Conservation (phyloP, 2,888 invertebrate genomes). For the Rhodophaea formosa region DNA sequence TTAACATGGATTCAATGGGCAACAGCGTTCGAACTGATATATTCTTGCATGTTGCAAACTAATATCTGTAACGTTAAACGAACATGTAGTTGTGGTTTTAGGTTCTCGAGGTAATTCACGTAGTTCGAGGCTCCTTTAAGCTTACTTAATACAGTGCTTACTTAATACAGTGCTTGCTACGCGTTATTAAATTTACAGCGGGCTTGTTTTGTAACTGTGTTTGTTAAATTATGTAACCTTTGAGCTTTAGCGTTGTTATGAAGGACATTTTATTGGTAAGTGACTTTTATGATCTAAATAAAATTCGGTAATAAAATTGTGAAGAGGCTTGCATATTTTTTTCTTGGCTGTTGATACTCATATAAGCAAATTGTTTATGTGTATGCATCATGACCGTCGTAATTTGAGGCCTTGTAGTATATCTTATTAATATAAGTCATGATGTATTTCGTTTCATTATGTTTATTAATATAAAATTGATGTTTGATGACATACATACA, state of each 20-base stretch:
- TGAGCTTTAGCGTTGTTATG: background rate
- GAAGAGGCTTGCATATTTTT: background rate
- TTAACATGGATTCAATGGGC: too few species aligned
- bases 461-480: too few species aligned
- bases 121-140: background rate
- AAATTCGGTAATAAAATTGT: background rate
- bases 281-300: background rate
- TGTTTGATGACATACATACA: too few species aligned
- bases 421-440: too few species aligned
- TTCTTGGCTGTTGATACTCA: too few species aligned
- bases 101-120: background rate
- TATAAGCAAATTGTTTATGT: too few species aligned
- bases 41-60: too few species aligned
- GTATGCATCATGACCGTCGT: too few species aligned
- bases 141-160: background rate
- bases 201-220: conserved; percentile 11
- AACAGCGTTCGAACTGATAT: too few species aligned
- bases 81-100: background rate
- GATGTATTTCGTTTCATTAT: too few species aligned
- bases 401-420: too few species aligned
- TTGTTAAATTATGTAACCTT: conserved; percentile 11
- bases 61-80: too few species aligned
- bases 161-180: background rate
- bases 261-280: background rate
- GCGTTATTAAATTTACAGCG: conserved; percentile 18